These are phyloP conservation scores for Galleria mellonella DNA, from an alignment of 1,140 invertebrate species.

Conservation along the genomic window DNA sequence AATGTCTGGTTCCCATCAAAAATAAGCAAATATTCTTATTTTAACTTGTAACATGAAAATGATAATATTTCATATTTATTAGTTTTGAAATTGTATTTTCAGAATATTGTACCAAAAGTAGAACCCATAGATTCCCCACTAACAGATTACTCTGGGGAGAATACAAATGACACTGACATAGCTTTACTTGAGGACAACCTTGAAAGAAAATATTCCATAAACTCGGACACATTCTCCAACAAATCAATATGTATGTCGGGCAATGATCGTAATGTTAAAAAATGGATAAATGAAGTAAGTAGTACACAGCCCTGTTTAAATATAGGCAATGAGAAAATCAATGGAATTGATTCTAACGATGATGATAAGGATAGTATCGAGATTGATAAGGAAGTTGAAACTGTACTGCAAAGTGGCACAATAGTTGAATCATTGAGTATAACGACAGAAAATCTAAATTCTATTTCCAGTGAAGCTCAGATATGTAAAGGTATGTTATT, in stretches of 20 bases:
- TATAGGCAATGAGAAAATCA: slow-evolving; percentile 38
- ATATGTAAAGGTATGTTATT: slow-evolving; percentile 50
- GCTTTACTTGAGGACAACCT: slow-evolving; percentile 43
- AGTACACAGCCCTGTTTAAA: slow-evolving; percentile 61
- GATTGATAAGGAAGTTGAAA: slow-evolving; percentile 67
- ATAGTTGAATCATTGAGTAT: slow-evolving; percentile 63
- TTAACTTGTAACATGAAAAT: too few species aligned
- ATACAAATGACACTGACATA: slow-evolving; percentile 60
- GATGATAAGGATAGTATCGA: slow-evolving; percentile 59
- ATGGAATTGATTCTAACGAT: slow-evolving; percentile 22
- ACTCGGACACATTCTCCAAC: slow-evolving; percentile 25
- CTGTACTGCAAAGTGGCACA: slow-evolving; percentile 61
- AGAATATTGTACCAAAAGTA: slow-evolving; percentile 57
- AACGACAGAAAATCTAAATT: slow-evolving; percentile 55
- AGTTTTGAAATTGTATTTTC: slow-evolving; percentile 17
- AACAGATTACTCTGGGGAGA: slow-evolving; percentile 60
- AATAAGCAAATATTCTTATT: too few species aligned
- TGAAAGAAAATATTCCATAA: slow-evolving; percentile 52
- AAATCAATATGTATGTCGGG: slow-evolving; percentile 25
- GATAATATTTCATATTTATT: not conserved
- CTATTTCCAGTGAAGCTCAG: slow-evolving; percentile 49
- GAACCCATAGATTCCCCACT: slow-evolving; percentile 58
- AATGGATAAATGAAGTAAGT: slow-evolving; percentile 61
- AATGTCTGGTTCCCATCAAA: too few species aligned
- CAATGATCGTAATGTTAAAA: slow-evolving; percentile 38